Percentiles rank a stretch among this genome's conserved stretches.
These are phyloP conservation scores for Elaphurus davidianus DNA, from an alignment of 2,113 vertebrate species.

Conservation along the genomic window DNA sequence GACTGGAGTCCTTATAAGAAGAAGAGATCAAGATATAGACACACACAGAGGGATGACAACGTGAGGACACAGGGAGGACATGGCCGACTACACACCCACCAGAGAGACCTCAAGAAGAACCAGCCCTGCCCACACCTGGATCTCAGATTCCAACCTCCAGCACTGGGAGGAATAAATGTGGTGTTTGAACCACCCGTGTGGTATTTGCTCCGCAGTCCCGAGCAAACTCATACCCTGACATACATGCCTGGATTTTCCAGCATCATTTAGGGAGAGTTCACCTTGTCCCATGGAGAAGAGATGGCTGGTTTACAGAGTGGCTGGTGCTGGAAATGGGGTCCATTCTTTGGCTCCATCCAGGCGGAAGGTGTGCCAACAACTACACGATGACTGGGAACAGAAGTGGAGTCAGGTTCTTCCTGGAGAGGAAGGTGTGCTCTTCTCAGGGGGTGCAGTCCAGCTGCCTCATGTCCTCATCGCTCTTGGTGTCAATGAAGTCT, in stretches of 20 bases:
- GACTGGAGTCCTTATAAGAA: too few species aligned
- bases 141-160: background rate
- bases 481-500: rapidly evolving
- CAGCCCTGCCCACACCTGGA: background rate
- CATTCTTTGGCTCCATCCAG: rapidly evolving
- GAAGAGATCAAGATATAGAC: background rate
- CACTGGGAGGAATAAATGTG: rapidly evolving
- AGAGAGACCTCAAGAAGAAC: background rate
- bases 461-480: rapidly evolving
- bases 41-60: rapidly evolving
- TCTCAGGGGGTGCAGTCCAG: rapidly evolving
- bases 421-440: too few species aligned
- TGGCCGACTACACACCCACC: rapidly evolving
- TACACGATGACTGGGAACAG: rapidly evolving
- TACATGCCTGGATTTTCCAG: rapidly evolving
- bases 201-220: rapidly evolving
- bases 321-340: rapidly evolving
- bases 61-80: background rate
- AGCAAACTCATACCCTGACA: rapidly evolving
- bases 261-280: rapidly evolving
- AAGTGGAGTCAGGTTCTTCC: rapidly evolving
- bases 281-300: rapidly evolving
- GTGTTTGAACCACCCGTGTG: rapidly evolving
- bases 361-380: rapidly evolving
- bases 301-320: rapidly evolving